Percentiles rank a stretch among this genome's conserved stretches.
These are phyloP conservation scores for Plebejus argus DNA, from an alignment of 2,888 invertebrate species.

Conservation along the genomic window DNA sequence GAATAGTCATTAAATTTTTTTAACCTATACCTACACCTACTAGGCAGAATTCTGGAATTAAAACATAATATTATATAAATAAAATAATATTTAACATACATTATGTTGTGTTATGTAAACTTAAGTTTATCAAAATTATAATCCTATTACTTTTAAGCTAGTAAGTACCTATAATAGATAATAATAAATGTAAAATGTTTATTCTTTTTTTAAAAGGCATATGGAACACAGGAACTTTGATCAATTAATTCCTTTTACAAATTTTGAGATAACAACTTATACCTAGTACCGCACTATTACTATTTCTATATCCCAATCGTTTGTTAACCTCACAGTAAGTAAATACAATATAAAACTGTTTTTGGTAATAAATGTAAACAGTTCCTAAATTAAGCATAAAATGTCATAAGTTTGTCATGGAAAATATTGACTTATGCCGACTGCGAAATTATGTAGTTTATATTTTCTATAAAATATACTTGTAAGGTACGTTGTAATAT, in stretches of 20 bases:
- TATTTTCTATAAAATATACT: not conserved
- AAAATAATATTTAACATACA: not conserved
- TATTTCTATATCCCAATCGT: not conserved
- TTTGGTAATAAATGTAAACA: not conserved
- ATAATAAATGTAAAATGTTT: not conserved
- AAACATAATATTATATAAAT: not conserved
- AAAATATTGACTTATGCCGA: not conserved
- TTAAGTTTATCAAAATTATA: not conserved
- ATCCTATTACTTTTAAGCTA: not conserved
- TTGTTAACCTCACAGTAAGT: not conserved
- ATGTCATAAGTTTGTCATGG: not conserved
- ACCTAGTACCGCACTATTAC: not conserved
- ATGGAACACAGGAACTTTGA: not conserved
- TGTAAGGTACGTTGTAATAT: not conserved
- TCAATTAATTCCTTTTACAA: conserved; percentile 14
- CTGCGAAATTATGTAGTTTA: not conserved
- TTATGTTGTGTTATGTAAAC: not conserved
- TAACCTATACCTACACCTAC: not conserved
- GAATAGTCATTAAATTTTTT: not conserved
- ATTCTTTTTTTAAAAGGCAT: not conserved
- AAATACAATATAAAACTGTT: not conserved
- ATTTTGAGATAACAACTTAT: not conserved
- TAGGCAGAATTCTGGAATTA: conserved; percentile 1
- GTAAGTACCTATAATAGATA: not conserved
- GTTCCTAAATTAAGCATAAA: not conserved